A percentile compares a stretch with the other conserved stretches of the same genome.
Evolutionary conservation across 2,113 vertebrate species (phyloP).

Genomic region (Hippocampus mohnikei): DNA sequence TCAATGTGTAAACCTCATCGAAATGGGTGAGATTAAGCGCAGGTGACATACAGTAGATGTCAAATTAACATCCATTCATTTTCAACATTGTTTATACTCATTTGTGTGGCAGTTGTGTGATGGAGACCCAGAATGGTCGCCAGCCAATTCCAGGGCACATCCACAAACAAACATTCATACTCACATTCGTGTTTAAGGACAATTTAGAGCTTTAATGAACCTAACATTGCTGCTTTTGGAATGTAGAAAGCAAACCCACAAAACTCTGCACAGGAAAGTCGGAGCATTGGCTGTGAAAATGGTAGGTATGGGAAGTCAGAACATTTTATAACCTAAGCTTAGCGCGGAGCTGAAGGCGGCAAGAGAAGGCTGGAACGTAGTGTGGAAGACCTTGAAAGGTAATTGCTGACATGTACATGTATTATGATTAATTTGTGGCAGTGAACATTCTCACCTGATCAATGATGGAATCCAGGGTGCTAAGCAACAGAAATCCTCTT

Average conservation of each 20-base stretch:
- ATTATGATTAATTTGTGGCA: not conserved
- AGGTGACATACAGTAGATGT: not conserved
- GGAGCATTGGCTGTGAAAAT: not conserved
- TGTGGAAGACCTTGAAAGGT: not conserved
- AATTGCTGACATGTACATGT: not conserved
- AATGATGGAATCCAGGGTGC: slow-evolving; percentile 85
- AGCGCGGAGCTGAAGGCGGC: not conserved
- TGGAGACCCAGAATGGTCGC: too few species aligned
- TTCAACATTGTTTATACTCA: not conserved
- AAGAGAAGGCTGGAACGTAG: not conserved
- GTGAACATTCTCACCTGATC: slow-evolving; percentile 78
- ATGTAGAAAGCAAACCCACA: too few species aligned
- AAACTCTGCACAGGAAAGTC: too few species aligned
- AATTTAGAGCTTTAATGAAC: too few species aligned
- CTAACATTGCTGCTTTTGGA: too few species aligned
- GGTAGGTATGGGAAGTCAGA: not conserved
- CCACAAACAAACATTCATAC: too few species aligned
- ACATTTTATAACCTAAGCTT: not conserved
- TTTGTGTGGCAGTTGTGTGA: not conserved
- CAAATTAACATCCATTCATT: not conserved
- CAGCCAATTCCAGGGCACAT: too few species aligned
- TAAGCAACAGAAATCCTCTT: slow-evolving; percentile 87
- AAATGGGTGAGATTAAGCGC: not conserved
- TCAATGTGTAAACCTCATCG: not conserved
- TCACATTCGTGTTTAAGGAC: too few species aligned